These are phyloP conservation scores for Gari tellinella DNA, from an alignment of 2,888 invertebrate genomes.

Conservation along the genomic window DNA sequence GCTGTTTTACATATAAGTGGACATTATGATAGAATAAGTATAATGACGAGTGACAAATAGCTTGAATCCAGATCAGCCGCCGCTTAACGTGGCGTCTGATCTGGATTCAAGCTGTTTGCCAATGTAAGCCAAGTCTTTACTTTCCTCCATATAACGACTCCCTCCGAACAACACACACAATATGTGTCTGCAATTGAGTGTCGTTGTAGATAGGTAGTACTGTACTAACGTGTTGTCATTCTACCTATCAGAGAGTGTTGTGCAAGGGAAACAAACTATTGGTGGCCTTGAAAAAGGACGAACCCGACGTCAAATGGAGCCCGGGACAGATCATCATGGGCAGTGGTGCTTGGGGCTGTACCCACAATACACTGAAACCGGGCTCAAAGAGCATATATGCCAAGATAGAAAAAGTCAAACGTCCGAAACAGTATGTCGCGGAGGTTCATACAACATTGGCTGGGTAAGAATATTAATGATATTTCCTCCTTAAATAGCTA, in stretches of 20 bases:
- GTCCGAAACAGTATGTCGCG: conserved; percentile 43
- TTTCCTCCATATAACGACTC: too few species aligned
- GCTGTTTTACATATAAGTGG: too few species aligned
- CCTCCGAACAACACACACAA: too few species aligned
- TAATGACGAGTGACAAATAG: too few species aligned
- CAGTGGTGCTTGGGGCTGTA: conserved; percentile 44
- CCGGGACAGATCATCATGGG: conserved; percentile 53
- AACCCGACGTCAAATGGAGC: conserved; percentile 42
- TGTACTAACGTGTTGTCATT: neutral
- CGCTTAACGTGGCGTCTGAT: too few species aligned
- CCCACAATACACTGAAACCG: conserved; percentile 40
- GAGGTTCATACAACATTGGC: conserved; percentile 44
- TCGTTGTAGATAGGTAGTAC: neutral
- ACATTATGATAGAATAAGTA: too few species aligned
- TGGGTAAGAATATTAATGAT: conserved; percentile 38
- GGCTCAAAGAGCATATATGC: conserved; percentile 48
- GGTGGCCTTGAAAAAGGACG: conserved; percentile 45
- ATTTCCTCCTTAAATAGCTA: too few species aligned
- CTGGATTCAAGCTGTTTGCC: too few species aligned
- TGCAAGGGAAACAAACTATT: conserved; percentile 51
- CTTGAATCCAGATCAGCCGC: too few species aligned
- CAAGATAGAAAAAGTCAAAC: conserved; percentile 25
- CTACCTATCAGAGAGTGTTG: conserved; percentile 49
- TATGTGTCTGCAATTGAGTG: too few species aligned
- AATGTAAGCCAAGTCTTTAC: too few species aligned